These are phyloP conservation scores for Ochropacha duplaris DNA, from an alignment of 2,888 invertebrate species.

Conservation along the genomic window DNA sequence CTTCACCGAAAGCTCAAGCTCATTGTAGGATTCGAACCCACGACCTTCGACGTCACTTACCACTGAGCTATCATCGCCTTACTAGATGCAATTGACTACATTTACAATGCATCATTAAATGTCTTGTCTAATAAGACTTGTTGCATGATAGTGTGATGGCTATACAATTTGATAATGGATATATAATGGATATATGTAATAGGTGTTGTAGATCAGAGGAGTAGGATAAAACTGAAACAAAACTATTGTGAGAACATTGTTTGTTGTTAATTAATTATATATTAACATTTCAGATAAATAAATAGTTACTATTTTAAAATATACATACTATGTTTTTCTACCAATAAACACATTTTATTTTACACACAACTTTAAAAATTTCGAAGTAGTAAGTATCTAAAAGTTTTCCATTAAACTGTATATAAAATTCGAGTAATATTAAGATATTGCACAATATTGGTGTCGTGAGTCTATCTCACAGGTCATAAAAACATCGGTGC, in stretches of 20 bases:
- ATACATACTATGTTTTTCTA: slow-evolving; percentile 59
- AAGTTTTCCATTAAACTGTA: slow-evolving; percentile 29
- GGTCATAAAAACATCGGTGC: neutral
- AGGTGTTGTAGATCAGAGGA: neutral
- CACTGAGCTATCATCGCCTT: too few relatives aligned
- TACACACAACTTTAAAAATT: slow-evolving; percentile 55
- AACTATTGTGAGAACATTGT: slow-evolving; percentile 53
- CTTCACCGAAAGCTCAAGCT: too few relatives aligned
- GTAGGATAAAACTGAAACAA: slow-evolving; percentile 25
- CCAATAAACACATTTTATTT: slow-evolving; percentile 53
- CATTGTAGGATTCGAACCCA: too few relatives aligned
- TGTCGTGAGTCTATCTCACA: neutral
- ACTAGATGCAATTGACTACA: too few relatives aligned
- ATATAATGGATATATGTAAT: too few relatives aligned
- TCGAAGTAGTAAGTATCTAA: slow-evolving; percentile 31
- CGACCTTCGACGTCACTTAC: too few relatives aligned
- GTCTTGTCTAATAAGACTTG: too few relatives aligned
- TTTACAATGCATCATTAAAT: too few relatives aligned
- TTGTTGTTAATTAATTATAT: slow-evolving; percentile 66
- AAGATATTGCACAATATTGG: slow-evolving; percentile 46
- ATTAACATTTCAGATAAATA: slow-evolving; percentile 74
- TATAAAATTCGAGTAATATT: slow-evolving; percentile 37
- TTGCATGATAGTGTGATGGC: too few relatives aligned
- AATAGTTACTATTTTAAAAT: slow-evolving; percentile 57
- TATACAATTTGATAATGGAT: too few relatives aligned